Conservation (phyloP, 2,888 invertebrate genomes). For the Priocnemis perturbator region DNA sequence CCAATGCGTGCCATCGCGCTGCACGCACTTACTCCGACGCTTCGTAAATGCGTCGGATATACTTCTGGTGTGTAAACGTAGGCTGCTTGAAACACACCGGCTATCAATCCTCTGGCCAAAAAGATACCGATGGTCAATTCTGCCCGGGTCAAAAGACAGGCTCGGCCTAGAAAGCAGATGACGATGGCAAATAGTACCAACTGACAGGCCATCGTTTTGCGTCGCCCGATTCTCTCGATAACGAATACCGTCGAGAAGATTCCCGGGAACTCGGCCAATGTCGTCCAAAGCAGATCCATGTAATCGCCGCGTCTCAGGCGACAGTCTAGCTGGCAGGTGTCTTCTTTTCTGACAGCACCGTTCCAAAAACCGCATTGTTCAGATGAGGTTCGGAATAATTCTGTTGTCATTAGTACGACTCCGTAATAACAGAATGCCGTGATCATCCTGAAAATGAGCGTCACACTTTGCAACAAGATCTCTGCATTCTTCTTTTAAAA, state of each 20-base stretch:
- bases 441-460: slow-evolving; percentile 82
- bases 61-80: slow-evolving; percentile 98
- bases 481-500: background rate
- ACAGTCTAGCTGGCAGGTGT: slow-evolving; percentile 79
- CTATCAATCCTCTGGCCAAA: slow-evolving; percentile 92
- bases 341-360: slow-evolving; percentile 63
- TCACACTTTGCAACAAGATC: background rate
- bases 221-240: slow-evolving; percentile 92
- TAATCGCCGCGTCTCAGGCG: slow-evolving; percentile 90
- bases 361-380: slow-evolving; percentile 71
- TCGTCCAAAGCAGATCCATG: slow-evolving; percentile 94
- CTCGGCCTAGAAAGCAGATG: slow-evolving; percentile 84
- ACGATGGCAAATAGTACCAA: slow-evolving; percentile 89
- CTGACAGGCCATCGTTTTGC: slow-evolving; percentile 95
- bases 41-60: slow-evolving; percentile 91
- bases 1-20: slow-evolving; percentile 94
- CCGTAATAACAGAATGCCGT: slow-evolving; percentile 98
- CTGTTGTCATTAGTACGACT: slow-evolving; percentile 95
- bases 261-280: slow-evolving; percentile 95
- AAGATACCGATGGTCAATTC: slow-evolving; percentile 90
- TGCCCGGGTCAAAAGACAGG: slow-evolving; percentile 80
- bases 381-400: slow-evolving; percentile 85
- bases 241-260: slow-evolving; percentile 92
- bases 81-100: slow-evolving; percentile 95
- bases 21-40: slow-evolving; percentile 94